Evolutionary conservation across 2,888 invertebrate species (phyloP).

Genomic region (Tipula confusa): DNA sequence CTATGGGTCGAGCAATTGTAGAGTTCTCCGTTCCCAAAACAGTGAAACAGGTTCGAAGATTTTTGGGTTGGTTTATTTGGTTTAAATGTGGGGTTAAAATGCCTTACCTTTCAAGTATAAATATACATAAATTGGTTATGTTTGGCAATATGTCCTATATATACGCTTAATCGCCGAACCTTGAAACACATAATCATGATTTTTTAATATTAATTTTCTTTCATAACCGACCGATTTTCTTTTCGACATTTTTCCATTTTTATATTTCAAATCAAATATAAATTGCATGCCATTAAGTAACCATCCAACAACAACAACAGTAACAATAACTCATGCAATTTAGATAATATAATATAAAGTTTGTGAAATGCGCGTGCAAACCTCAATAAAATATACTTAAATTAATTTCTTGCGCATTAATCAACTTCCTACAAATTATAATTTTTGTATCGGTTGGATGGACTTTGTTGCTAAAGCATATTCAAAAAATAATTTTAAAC

Average conservation of each 20-base stretch:
- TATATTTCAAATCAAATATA: background rate
- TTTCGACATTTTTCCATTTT: background rate
- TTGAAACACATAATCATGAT: background rate
- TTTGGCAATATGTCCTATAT: background rate
- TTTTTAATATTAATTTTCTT: background rate
- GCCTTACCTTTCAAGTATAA: no score
- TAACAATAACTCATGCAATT: background rate
- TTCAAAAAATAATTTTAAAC: background rate
- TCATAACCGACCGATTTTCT: background rate
- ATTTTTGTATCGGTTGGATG: background rate
- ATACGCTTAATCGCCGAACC: background rate
- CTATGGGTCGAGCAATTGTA: no score
- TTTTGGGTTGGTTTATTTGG: background rate
- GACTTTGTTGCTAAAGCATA: background rate
- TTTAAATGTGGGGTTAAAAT: no score
- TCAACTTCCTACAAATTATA: slow-evolving; percentile 12
- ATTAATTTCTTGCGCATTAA: background rate
- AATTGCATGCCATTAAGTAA: slow-evolving; percentile 1
- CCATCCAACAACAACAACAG: background rate
- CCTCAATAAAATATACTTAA: background rate
- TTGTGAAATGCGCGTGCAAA: background rate
- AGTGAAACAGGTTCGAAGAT: no score
- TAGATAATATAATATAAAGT: background rate
- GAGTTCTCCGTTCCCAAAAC: no score
- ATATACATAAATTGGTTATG: background rate